phyloP scores from a whole-genome alignment of 2,797 vertebrate species.

The Rhodeus uyekii region DNA sequence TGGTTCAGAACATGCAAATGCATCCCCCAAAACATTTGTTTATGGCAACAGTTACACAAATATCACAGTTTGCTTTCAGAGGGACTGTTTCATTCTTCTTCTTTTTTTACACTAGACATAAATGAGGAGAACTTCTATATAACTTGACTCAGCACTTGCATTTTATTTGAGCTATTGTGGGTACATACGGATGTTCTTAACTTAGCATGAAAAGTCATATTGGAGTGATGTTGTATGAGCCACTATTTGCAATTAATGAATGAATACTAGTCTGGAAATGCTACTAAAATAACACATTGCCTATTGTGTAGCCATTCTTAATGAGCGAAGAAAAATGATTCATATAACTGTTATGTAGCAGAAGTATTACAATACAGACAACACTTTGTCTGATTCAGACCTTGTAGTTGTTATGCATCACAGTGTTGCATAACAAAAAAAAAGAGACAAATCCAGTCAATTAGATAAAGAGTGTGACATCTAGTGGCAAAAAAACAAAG shows the following conservation, averaged over 20 bases:
- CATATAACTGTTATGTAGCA: not conserved
- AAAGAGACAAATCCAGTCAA: conserved; percentile 33
- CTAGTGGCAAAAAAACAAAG: conserved; percentile 39
- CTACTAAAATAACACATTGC: not conserved
- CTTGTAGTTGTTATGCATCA: not conserved
- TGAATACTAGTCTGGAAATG: not conserved
- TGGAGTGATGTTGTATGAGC: not conserved
- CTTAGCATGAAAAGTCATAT: not conserved
- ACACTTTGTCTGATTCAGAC: not conserved
- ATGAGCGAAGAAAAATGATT: not conserved
- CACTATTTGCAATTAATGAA: not conserved
- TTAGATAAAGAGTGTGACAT: conserved; percentile 36
- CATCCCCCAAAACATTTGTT: conserved; percentile 36
- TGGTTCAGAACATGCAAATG: conserved; percentile 44
- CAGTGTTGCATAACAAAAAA: not conserved
- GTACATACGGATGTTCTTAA: not conserved
- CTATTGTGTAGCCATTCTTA: not conserved
- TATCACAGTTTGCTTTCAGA: conserved; percentile 3
- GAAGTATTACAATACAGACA: not conserved
- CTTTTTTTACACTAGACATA: not conserved
- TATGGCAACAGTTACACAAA: conserved; percentile 39
- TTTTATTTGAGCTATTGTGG: not conserved
- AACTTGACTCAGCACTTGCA: not conserved
- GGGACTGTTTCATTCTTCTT: not conserved
- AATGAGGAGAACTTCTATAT: not conserved